phyloP scores from a whole-genome alignment of 2,888 invertebrate species.

The Epsilonema sp. region DNA sequence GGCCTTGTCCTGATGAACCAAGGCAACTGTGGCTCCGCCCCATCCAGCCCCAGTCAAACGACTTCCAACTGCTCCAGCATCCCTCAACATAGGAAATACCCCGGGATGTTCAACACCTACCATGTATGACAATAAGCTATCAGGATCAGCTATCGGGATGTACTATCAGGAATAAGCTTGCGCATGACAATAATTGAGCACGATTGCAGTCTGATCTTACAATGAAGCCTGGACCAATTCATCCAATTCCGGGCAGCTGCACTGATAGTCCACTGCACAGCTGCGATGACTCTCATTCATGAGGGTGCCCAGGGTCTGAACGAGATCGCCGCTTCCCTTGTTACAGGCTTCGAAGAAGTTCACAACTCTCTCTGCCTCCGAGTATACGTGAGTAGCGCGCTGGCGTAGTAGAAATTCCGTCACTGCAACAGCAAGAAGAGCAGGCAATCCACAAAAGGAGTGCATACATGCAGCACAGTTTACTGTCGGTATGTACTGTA shows the following conservation, averaged over 20 bases:
- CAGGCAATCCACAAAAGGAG: background rate
- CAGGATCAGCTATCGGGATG: too few relatives aligned
- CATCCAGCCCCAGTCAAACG: conserved; percentile 92
- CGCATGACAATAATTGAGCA: too few relatives aligned
- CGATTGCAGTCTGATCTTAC: conserved; percentile 36
- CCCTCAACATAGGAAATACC: conserved; percentile 14
- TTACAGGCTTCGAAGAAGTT: conserved; percentile 48
- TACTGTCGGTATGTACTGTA: too few relatives aligned
- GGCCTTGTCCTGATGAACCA: conserved; percentile 46
- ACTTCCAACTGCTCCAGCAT: conserved; percentile 50
- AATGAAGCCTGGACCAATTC: conserved; percentile 47
- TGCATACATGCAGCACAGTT: background rate
- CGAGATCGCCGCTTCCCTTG: conserved; percentile 12
- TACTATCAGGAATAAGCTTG: too few relatives aligned
- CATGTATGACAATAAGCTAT: too few relatives aligned
- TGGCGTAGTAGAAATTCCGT: conserved; percentile 47
- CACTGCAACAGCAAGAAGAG: conserved; percentile 25
- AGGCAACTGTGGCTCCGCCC: conserved; percentile 87
- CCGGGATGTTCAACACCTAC: background rate
- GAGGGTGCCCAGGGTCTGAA: conserved; percentile 43
- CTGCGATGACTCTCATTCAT: conserved; percentile 78
- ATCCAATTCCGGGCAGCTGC: conserved; percentile 73
- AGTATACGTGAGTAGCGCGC: conserved; percentile 62
- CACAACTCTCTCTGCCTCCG: conserved; percentile 62
- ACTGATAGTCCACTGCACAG: conserved; percentile 63